phyloP scores from a whole-genome alignment of 2,888 invertebrate genomes.

The Tridacna gigas region DNA sequence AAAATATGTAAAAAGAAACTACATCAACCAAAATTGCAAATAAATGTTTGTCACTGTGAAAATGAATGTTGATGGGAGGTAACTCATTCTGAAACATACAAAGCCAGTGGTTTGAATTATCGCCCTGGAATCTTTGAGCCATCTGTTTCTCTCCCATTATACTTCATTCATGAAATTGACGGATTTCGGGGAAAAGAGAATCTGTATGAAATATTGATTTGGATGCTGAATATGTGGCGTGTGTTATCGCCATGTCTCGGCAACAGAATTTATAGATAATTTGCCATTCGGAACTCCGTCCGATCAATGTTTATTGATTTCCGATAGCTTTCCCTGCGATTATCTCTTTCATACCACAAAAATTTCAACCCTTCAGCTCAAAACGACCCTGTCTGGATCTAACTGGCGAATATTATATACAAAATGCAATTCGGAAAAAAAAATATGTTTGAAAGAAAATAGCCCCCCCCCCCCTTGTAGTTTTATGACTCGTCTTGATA shows the following conservation, averaged over 20 bases:
- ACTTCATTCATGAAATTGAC: constrained; percentile 23
- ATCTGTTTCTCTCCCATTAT: not conserved
- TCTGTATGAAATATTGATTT: constrained; percentile 15
- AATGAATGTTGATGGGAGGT: too few species aligned
- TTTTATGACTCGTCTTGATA: too few species aligned
- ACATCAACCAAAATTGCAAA: too few species aligned
- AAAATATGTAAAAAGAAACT: too few species aligned
- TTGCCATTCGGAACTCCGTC: constrained; percentile 22
- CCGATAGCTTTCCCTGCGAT: constrained; percentile 17
- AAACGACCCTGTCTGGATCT: too few species aligned
- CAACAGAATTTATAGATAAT: constrained; percentile 26
- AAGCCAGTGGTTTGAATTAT: not conserved
- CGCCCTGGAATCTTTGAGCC: not conserved
- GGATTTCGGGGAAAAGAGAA: not conserved
- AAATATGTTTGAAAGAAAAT: too few species aligned
- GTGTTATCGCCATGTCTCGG: constrained; percentile 19
- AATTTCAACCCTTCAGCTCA: constrained; percentile 11
- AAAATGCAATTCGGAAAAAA: too few species aligned
- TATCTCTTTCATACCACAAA: constrained; percentile 17
- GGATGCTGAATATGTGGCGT: constrained; percentile 17
- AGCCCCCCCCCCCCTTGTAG: too few species aligned
- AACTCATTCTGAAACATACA: too few species aligned
- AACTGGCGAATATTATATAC: too few species aligned
- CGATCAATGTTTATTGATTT: constrained; percentile 23
- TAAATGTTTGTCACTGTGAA: too few species aligned